Base-by-base conservation (phyloP, 1,140 invertebrate genomes). In the Drosophila bifasciata region DNA sequence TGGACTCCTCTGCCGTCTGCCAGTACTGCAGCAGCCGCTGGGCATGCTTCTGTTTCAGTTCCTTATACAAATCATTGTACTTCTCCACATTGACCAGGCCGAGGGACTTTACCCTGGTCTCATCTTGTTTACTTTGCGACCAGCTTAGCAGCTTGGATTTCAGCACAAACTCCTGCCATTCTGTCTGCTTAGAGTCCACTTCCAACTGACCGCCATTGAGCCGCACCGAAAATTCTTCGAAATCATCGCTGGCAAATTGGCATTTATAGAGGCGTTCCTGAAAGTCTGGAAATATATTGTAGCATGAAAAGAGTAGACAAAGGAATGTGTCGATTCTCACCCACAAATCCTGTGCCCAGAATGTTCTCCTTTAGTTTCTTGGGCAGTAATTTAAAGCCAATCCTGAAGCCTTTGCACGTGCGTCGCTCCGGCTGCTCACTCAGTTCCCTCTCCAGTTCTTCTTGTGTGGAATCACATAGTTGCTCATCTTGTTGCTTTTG, bases 31-130 rank as follows among this genome's bases (percentile, higher is more conserved):
- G 93, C 79, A 98, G 93, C 32, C 95, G 91, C 67, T 92, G 92
- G 3, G 95, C 95, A 93, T 98, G 97, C 90, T 96, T 97, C 1
- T 92, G 75, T 91, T 98, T 98, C 9, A 98, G 90, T 17, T 93
- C 63, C 76, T 95, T 94, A 91, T 98, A 98, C 23, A 95, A 92
- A 36, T 89, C 64, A 80, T 93, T 94, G 91, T 98, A 98, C 58
- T 94, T 92, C 53, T 96, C 95, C 28, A 94, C 79, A 13, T 94
- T 91, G 0, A 98, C 90, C 25, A 97, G 92, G 50, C 92, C 92
- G 19, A 98, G 91, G 2, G 97, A 97, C 59, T 73, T 86, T 0
- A 67, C 43, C 7, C 13, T 62, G 5, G 32, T 1, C 6, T 77
- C 64, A 0, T 67, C 56, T 2, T 36, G 41, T 9, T 51, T 44